These are phyloP conservation scores for Drosophila equinoxialis DNA, from an alignment of 1,140 invertebrate species.

Conservation along the genomic window DNA sequence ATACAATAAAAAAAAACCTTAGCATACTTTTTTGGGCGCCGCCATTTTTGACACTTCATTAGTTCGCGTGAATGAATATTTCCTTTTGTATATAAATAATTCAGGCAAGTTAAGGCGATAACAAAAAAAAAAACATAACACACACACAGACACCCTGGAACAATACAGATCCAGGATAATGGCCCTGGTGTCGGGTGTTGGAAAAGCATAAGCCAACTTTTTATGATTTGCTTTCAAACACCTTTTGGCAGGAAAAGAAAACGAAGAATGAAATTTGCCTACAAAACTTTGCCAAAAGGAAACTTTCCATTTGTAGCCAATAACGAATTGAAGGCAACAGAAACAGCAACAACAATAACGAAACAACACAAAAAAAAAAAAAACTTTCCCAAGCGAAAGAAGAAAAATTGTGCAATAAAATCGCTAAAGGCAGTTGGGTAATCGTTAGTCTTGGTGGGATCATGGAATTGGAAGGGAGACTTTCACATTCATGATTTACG, in stretches of 20 bases:
- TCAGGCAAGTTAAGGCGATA: slow-evolving; percentile 37
- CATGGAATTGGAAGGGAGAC: slow-evolving; percentile 17
- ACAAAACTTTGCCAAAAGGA: slow-evolving; percentile 18
- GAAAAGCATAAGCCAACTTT: slow-evolving; percentile 42
- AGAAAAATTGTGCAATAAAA: slow-evolving; percentile 67
- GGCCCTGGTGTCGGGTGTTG: slow-evolving; percentile 2
- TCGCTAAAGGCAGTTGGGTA: slow-evolving; percentile 45
- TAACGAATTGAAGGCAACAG: slow-evolving; percentile 46
- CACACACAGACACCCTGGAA: background rate
- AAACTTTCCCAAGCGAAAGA: slow-evolving; percentile 33
- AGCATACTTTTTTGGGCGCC: slow-evolving; percentile 66
- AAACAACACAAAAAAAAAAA: background rate
- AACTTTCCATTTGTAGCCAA: slow-evolving; percentile 47
- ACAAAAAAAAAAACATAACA: slow-evolving; percentile 9
- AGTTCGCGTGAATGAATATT: slow-evolving; percentile 70
- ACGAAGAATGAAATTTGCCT: slow-evolving; percentile 44
- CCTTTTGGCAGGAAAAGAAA: slow-evolving; percentile 43
- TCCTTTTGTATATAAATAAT: slow-evolving; percentile 68
- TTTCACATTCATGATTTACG: slow-evolving; percentile 75
- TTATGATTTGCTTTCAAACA: slow-evolving; percentile 59
- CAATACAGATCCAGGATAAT: slow-evolving; percentile 14
- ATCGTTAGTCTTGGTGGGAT: slow-evolving; percentile 21
- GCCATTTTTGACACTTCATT: slow-evolving; percentile 77
- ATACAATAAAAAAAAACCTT: slow-evolving; percentile 43
- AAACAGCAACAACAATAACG: background rate